Evolutionary conservation across 2,113 vertebrate genomes (phyloP), one percentile per base, ranked within the genome.

Genomic region (Prochilodus magdalenae): DNA sequence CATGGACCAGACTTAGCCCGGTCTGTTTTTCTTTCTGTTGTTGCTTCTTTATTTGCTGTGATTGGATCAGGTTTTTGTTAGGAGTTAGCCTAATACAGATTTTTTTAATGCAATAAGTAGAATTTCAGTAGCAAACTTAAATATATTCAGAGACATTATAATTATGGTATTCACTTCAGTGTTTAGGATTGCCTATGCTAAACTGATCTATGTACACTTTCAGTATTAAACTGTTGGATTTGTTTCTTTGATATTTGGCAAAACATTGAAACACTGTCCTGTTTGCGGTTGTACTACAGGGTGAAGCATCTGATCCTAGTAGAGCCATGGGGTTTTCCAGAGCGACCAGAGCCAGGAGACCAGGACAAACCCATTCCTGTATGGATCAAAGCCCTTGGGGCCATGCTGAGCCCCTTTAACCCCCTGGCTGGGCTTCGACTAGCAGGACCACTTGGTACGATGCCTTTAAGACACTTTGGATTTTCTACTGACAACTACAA

Each of bases 251-350:
- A 67, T 66, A 0, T 36, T 36, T 33, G 24, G 24, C 13, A 13
- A 27, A 62, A 62, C 13, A 26, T 0, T 30, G 29, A 65, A 29
- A 18, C 62, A 18, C 15, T 47, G 47, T 26, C 47, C 10, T 29
- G 12, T 51, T 18, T 26, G 33, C 62, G 40, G 29, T 67, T 77
- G 67, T 22, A 15, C 24, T 8, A 70, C 89, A 99, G 98, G 89
- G 95, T 98, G 71, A 97, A 94, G 88, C 96, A 97, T 85, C 92
- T 99, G 57, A 92, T 99, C 85, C 91, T 99, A 91, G 97, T 99
- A 91, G 98, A 99, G 83, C 98, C 98, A 0, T 99, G 97, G 98
- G 98, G 97, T 85, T 97, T 99, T 87, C 96, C 97, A 53, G 95
- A 97, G 88, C 89, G 93, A 57, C 96, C 95, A 8, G 93, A 95